Evolutionary conservation across 2,888 invertebrate genomes (phyloP).

Genomic region (Cantharis rufa): DNA sequence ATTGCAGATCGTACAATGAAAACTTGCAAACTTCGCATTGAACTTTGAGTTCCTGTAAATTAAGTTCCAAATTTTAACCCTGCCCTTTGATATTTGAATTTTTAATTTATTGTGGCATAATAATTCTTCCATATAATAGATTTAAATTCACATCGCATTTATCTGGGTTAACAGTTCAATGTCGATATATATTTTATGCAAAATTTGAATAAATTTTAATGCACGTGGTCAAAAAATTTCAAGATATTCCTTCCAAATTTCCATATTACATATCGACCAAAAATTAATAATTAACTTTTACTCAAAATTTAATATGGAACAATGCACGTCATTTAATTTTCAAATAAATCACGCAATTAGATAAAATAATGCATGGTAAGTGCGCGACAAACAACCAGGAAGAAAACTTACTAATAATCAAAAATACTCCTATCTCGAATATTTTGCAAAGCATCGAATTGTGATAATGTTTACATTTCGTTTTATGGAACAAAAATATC

Average conservation of each 20-base stretch:
- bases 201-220: slow-evolving; percentile 3
- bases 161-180: slow-evolving; percentile 24
- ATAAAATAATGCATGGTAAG: background rate
- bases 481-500: too few relatives aligned
- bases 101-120: slow-evolving; percentile 1
- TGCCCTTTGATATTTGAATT: slow-evolving; percentile 14
- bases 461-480: background rate
- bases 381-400: background rate
- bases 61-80: slow-evolving; percentile 4
- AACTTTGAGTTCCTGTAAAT: background rate
- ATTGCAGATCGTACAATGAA: background rate
- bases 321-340: background rate
- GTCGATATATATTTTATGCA: slow-evolving; percentile 13
- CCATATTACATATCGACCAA: background rate
- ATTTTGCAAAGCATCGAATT: background rate
- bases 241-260: background rate
- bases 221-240: background rate
- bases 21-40: background rate
- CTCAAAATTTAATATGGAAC: background rate
- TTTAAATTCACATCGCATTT: slow-evolving; percentile 11
- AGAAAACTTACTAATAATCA: background rate
- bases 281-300: background rate
- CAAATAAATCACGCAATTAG: background rate
- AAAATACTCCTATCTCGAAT: background rate
- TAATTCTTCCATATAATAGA: slow-evolving; percentile 6